A percentile compares a stretch with the other conserved stretches of the same genome.
phyloP scores from a whole-genome alignment of 2,113 vertebrate genomes.

The Pithys albifrons region DNA sequence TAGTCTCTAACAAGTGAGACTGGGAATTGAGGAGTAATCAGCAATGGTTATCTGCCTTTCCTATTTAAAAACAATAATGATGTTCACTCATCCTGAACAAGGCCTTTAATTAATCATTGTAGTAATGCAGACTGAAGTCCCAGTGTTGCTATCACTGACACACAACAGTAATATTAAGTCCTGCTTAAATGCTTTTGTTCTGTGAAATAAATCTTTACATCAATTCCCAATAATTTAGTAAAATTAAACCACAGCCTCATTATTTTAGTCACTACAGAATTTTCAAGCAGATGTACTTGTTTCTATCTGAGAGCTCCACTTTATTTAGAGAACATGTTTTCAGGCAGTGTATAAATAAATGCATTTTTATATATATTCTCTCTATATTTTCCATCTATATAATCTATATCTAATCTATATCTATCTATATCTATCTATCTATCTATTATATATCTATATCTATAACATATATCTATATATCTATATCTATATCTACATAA shows the following conservation, averaged over 20 bases:
- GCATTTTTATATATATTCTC: neutral
- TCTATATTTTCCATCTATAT: neutral
- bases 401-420: too few relatives aligned
- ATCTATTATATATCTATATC: neutral
- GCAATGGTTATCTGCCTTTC: constrained; percentile 87
- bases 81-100: constrained; percentile 85
- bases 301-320: constrained; percentile 1
- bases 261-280: constrained; percentile 42
- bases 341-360: neutral
- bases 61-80: constrained; percentile 93
- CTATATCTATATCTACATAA: too few relatives aligned
- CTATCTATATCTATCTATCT: too few relatives aligned
- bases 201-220: constrained; percentile 74
- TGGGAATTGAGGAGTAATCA: constrained; percentile 80
- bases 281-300: constrained; percentile 41
- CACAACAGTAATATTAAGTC: constrained; percentile 71
- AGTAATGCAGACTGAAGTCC: constrained; percentile 84
- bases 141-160: constrained; percentile 77
- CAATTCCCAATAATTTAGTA: constrained; percentile 63
- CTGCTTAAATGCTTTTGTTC: constrained; percentile 74
- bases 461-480: neutral
- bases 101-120: constrained; percentile 92
- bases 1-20: constrained; percentile 74
- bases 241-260: constrained; percentile 59
- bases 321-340: constrained; percentile 9